Conservation (phyloP, 1,140 invertebrate species). For the Spodoptera frugiperda region DNA sequence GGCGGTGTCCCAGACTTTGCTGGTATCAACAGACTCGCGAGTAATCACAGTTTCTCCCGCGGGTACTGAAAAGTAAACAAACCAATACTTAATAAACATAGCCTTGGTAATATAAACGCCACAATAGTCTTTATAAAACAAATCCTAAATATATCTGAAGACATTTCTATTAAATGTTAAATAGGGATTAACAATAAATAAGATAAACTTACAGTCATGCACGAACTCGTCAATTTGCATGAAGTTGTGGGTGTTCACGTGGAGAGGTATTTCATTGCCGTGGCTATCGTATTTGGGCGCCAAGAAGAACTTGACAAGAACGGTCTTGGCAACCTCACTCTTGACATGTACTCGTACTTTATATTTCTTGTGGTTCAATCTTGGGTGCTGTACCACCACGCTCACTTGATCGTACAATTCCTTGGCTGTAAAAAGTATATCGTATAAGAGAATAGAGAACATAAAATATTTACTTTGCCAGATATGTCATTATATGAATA, state of each 20-base stretch:
- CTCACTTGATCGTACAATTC: constrained; percentile 66
- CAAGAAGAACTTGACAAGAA: constrained; percentile 88
- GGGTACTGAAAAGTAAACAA: constrained; percentile 68
- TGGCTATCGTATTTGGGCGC: constrained; percentile 89
- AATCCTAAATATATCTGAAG: constrained; percentile 2
- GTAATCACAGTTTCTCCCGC: constrained; percentile 80
- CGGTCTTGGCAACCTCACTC: constrained; percentile 66
- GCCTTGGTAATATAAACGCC: too few relatives aligned
- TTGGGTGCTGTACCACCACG: constrained; percentile 81
- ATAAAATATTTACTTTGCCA: not conserved
- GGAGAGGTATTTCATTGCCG: constrained; percentile 82
- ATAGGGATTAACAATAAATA: too few relatives aligned
- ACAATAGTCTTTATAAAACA: too few relatives aligned
- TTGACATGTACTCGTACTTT: constrained; percentile 81
- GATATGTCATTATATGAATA: not conserved
- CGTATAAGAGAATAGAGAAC: not conserved
- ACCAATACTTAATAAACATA: too few relatives aligned
- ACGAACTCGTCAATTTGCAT: constrained; percentile 84
- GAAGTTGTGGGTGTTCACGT: constrained; percentile 86
- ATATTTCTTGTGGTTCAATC: constrained; percentile 90
- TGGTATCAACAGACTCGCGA: constrained; percentile 79
- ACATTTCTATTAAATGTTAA: not conserved
- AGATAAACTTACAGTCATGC: constrained; percentile 73
- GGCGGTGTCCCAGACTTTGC: constrained; percentile 74
- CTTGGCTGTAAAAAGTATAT: constrained; percentile 55